These are phyloP conservation scores for Saccostrea echinata DNA, from an alignment of 1,140 invertebrate genomes.

Conservation along the genomic window DNA sequence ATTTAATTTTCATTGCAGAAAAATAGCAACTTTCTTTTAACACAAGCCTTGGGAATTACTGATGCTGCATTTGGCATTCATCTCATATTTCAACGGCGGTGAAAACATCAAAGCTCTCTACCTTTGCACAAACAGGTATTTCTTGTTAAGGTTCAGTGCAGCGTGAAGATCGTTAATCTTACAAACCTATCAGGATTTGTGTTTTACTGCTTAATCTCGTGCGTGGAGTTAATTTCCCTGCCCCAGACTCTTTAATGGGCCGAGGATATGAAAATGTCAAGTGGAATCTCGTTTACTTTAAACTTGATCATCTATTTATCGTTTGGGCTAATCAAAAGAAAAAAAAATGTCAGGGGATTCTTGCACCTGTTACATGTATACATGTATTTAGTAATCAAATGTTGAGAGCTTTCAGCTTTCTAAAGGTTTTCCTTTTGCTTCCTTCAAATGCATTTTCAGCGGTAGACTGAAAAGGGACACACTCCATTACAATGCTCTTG, in stretches of 20 bases:
- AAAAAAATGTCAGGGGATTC: too few species aligned
- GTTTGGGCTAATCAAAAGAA: too few species aligned
- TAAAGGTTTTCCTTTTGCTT: too few species aligned
- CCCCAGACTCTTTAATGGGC: constrained; percentile 16
- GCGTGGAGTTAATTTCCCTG: constrained; percentile 1
- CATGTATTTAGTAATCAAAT: too few species aligned
- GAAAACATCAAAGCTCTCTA: constrained; percentile 17
- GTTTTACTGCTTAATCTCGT: constrained; percentile 22
- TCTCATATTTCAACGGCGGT: background rate
- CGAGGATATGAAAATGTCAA: constrained; percentile 13
- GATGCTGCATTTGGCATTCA: background rate
- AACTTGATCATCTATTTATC: too few species aligned
- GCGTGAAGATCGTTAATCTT: constrained; percentile 16
- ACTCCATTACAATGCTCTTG: too few species aligned
- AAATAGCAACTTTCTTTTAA: background rate
- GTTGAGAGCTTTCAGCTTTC: too few species aligned
- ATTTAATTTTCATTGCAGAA: background rate
- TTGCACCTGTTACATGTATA: too few species aligned
- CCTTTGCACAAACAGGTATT: constrained; percentile 6
- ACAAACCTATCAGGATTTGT: background rate
- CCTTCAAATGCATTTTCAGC: too few species aligned
- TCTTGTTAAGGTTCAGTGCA: constrained; percentile 25
- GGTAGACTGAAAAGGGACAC: too few species aligned
- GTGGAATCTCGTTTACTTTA: constrained; percentile 2
- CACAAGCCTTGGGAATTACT: background rate